These are phyloP conservation scores for Deilephila porcellus DNA, from an alignment of 2,888 invertebrate species.

Conservation along the genomic window DNA sequence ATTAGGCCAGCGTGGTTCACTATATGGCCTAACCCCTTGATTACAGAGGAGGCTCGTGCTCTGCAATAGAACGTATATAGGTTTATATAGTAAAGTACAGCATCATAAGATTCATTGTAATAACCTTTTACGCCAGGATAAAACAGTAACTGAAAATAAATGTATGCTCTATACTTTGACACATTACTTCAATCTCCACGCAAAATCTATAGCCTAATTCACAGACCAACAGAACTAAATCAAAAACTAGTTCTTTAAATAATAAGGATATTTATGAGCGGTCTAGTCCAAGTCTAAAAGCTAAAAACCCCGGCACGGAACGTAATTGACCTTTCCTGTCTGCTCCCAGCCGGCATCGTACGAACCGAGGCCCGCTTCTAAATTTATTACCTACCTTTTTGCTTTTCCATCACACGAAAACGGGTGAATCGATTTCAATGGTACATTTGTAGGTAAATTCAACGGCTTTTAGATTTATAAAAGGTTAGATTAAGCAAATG, in stretches of 20 bases:
- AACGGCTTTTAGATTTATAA: background rate
- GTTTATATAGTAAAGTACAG: too few relatives aligned
- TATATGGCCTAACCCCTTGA: too few relatives aligned
- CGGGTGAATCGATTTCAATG: conserved; percentile 3
- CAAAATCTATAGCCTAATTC: background rate
- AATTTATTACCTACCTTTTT: conserved; percentile 25
- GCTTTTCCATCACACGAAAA: conserved; percentile 21
- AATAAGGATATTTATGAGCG: background rate
- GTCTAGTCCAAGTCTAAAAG: background rate
- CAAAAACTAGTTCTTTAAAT: background rate
- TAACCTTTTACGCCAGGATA: too few relatives aligned
- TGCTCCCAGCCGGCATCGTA: background rate
- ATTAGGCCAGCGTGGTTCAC: too few relatives aligned
- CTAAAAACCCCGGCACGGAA: background rate
- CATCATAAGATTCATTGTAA: too few relatives aligned
- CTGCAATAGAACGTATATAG: too few relatives aligned
- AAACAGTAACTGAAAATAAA: too few relatives aligned
- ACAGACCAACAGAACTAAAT: background rate
- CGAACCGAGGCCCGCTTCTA: background rate
- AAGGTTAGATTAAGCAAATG: too few relatives aligned
- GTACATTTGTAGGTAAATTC: conserved; percentile 4
- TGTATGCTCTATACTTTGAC: too few relatives aligned
- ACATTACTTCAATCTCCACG: background rate
- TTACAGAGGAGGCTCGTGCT: too few relatives aligned
- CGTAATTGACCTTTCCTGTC: conserved; percentile 19